Evolutionary conservation across 2,888 invertebrate species (phyloP).

Genomic region (Thyatira batis): DNA sequence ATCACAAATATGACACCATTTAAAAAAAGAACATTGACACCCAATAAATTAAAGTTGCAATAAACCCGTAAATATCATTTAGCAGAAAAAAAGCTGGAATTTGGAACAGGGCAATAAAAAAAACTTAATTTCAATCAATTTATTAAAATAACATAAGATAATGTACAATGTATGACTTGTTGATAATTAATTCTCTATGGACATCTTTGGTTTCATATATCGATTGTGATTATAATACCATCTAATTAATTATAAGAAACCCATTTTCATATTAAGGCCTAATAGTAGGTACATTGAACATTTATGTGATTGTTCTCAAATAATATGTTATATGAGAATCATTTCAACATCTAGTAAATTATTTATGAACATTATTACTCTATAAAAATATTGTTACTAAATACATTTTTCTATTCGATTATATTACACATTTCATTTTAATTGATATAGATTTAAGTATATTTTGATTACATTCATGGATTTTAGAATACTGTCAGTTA

Average conservation of each 20-base stretch:
- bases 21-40: too few relatives aligned
- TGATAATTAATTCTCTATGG: conserved; percentile 36
- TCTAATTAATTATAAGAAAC: conserved; percentile 10
- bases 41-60: too few relatives aligned
- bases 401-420: conserved; percentile 42
- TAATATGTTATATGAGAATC: conserved; percentile 9
- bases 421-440: conserved; percentile 50
- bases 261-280: conserved; percentile 40
- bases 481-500: conserved; percentile 68
- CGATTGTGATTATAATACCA: conserved; percentile 39
- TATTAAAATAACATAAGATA: conserved; percentile 47
- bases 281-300: conserved; percentile 6
- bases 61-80: too few relatives aligned
- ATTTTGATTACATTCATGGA: conserved; percentile 46
- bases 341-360: neutral
- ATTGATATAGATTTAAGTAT: conserved; percentile 33
- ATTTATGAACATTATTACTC: conserved; percentile 25
- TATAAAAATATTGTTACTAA: conserved; percentile 44
- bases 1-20: too few relatives aligned
- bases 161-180: conserved; percentile 48
- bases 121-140: conserved; percentile 34
- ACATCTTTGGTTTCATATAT: conserved; percentile 44
- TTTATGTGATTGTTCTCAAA: conserved; percentile 8
- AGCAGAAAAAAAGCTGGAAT: too few relatives aligned
- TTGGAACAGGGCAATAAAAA: conserved; percentile 8